Conservation (phyloP, 1,140 invertebrate species). For the Caenorhabditis tropicalis region DNA sequence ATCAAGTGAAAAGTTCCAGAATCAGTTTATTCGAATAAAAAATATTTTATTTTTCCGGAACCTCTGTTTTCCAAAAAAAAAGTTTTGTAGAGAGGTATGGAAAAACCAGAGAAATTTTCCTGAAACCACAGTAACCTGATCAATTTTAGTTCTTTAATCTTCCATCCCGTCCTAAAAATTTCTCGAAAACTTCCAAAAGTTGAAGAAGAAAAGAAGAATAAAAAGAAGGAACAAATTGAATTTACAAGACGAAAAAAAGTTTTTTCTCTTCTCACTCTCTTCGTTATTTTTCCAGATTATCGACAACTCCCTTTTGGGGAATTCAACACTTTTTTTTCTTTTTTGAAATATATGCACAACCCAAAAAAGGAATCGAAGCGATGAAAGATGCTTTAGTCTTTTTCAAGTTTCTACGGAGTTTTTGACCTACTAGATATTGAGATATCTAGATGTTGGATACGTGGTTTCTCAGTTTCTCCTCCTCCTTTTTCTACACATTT, state of each 20-base stretch:
- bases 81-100: too few species aligned
- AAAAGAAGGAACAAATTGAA: conserved; percentile 18
- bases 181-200: neutral
- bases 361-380: neutral
- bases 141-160: too few species aligned
- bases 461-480: neutral
- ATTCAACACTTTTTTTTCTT: conserved; percentile 17
- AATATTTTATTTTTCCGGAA: too few species aligned
- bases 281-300: conserved; percentile 33
- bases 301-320: conserved; percentile 34
- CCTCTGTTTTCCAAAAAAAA: too few species aligned
- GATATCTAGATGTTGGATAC: neutral
- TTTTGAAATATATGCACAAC: neutral
- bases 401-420: neutral
- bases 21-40: too few species aligned
- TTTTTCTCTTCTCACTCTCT: neutral
- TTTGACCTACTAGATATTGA: conserved; percentile 15
- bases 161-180: too few species aligned
- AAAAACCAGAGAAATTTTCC: too few species aligned
- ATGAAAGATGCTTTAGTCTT: neutral
- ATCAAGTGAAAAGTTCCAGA: too few species aligned
- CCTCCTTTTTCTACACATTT: neutral
- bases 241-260: neutral
- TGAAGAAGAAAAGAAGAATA: neutral
- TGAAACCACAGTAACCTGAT: too few species aligned